Conservation (phyloP, 1,140 invertebrate genomes). For the Listronotus oregonensis region DNA sequence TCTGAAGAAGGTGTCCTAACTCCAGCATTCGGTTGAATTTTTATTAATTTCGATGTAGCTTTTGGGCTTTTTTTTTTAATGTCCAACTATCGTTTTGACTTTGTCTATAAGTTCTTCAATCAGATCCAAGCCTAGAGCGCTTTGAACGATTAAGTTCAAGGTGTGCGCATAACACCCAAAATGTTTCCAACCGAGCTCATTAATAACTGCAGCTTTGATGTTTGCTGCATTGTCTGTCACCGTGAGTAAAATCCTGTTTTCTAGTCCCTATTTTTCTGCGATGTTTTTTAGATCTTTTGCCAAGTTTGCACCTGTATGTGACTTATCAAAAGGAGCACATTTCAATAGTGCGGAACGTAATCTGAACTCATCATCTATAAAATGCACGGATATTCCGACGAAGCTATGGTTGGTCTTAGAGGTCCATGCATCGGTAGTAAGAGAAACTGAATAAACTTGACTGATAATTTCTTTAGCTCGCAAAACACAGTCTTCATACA, state of each 20-base stretch:
- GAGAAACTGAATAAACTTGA: constrained; percentile 1
- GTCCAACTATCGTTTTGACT: constrained; percentile 53
- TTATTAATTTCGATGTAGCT: constrained; percentile 50
- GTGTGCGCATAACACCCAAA: no score
- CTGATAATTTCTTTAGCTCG: neutral
- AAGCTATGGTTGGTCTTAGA: constrained; percentile 21
- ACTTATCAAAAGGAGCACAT: constrained; percentile 13
- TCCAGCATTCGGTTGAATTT: constrained; percentile 30
- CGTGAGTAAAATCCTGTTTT: no score
- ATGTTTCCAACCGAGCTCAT: no score
- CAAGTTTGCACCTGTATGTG: constrained; percentile 23
- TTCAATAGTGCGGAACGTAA: constrained; percentile 17
- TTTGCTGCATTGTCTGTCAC: no score
- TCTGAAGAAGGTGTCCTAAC: constrained; percentile 44
- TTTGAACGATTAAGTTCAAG: no score
- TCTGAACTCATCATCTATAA: constrained; percentile 26
- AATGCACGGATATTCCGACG: constrained; percentile 25
- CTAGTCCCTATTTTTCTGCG: constrained; percentile 27
- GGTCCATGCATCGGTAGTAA: constrained; percentile 20
- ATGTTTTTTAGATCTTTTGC: constrained; percentile 35
- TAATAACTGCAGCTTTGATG: no score
- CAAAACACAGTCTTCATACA: constrained; percentile 13
- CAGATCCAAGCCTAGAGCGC: constrained; percentile 7
- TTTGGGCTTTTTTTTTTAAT: constrained; percentile 52
- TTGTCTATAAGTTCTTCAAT: constrained; percentile 42